phyloP scores from a whole-genome alignment of 1,140 invertebrate genomes.

The Sitophilus oryzae region DNA sequence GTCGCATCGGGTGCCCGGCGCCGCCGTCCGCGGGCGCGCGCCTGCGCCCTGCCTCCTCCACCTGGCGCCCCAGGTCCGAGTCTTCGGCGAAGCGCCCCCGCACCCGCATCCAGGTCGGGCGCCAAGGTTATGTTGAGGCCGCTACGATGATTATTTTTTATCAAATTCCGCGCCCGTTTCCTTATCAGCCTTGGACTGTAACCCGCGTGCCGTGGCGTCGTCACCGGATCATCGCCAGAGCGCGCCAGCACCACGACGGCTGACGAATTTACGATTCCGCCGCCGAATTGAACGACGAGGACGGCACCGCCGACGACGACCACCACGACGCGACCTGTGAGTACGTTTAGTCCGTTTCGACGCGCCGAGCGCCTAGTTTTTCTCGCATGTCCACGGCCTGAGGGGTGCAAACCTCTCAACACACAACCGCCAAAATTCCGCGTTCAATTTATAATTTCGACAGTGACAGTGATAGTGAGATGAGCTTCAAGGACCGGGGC shows the following conservation, averaged over 20 bases:
- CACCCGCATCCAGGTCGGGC: slow-evolving; percentile 7
- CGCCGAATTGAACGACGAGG: background rate
- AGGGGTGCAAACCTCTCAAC: slow-evolving; percentile 35
- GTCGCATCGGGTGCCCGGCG: background rate
- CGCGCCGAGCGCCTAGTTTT: slow-evolving; percentile 26
- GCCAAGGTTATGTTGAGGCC: slow-evolving; percentile 36
- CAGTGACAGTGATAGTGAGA: slow-evolving; percentile 45
- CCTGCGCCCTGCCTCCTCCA: slow-evolving; percentile 11
- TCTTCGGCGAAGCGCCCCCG: slow-evolving; percentile 6
- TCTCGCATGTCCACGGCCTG: slow-evolving; percentile 26
- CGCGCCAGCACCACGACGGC: slow-evolving; percentile 39
- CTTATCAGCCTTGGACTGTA: slow-evolving; percentile 44
- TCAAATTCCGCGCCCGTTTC: slow-evolving; percentile 17
- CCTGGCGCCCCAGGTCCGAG: background rate
- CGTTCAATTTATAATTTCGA: slow-evolving; percentile 41
- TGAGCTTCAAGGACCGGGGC: slow-evolving; percentile 44
- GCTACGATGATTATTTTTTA: slow-evolving; percentile 33
- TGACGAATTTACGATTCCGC: slow-evolving; percentile 36
- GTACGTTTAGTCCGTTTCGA: slow-evolving; percentile 13
- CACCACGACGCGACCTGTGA: too few species aligned
- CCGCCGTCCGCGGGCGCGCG: slow-evolving; percentile 10
- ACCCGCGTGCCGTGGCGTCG: slow-evolving; percentile 24
- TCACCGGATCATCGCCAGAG: slow-evolving; percentile 29
- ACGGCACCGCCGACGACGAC: background rate
- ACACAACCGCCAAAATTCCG: slow-evolving; percentile 42